Base-by-base conservation (phyloP, 2,113 vertebrate genomes). In the Corydoras maculifer region DNA sequence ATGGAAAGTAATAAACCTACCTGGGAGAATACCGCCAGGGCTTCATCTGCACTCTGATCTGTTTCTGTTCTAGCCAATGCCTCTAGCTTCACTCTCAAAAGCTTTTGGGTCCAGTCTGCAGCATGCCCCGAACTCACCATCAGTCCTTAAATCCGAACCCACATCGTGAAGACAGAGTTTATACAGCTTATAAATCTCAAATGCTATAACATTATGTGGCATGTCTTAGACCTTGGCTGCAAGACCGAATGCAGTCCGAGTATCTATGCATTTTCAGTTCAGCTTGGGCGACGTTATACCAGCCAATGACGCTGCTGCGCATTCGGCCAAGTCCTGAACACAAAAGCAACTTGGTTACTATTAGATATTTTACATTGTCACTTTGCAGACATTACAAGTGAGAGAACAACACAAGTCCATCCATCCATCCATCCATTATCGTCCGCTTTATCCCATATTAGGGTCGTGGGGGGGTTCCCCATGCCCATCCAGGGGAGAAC, bases 201-300 rank as follows among this genome's bases (percentile, higher is more conserved):
- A 57, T 58, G 53, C 13, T 15, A 8, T n/a, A 13, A 35, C 25
- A 12, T 32, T 7, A 54, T 9, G 51, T 14, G 10, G 30, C 30
- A 51, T 69, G 12, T 74, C 11, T 48, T 54, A 67, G 85, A 96
- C 96, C 95, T 91, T 92, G 86, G 71, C 83, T 90, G 79, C 93
- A 96, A 32, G 94, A 92, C 51, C 72, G 11, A 50, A 91, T 65
- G 68, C 88, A 85, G 2, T 92, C 90, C 31, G 78, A 82, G 65
- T 92, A 84, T 72, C 81, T 90, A 74, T 97, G 94, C 82, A 93
- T 86, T 86, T 91, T 93, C 75, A 93, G 73, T 58, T 96, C 92
- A 58, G 90, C 87, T 79, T 93, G 85, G 65, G 92, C 93, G 76
- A 95, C 81, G 75, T 87, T 89, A 85, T 53, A 79, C 93, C 93